A percentile compares a stretch with the other conserved stretches of the same genome.
Evolutionary conservation across 2,113 vertebrate genomes (phyloP).

Genomic region (Pseudopodoces humilis): DNA sequence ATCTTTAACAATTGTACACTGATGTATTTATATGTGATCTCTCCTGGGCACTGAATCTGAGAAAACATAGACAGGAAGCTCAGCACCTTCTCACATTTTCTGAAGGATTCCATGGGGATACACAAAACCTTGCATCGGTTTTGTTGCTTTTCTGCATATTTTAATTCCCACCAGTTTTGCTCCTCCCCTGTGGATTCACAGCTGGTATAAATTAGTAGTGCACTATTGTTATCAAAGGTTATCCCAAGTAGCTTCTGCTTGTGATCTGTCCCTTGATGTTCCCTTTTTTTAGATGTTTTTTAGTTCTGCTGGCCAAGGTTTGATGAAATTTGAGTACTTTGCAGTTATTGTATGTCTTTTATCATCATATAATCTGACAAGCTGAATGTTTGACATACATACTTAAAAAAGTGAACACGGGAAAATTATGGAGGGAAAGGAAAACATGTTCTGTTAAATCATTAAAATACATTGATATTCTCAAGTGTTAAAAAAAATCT

Average conservation of each 20-base stretch:
- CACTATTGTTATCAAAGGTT: conserved; percentile 19
- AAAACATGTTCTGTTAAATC: not conserved
- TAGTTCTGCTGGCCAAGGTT: not conserved
- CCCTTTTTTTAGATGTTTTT: conserved; percentile 16
- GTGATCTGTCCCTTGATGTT: not conserved
- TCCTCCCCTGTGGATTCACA: not conserved
- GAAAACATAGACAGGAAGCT: not conserved
- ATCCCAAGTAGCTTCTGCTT: conserved; percentile 11
- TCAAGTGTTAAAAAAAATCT: not conserved
- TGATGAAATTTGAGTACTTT: not conserved
- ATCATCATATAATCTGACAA: not conserved
- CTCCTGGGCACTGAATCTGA: not conserved
- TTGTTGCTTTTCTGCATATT: not conserved
- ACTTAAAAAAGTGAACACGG: not conserved
- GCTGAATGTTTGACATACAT: not conserved
- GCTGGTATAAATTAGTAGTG: conserved; percentile 13
- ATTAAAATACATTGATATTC: not conserved
- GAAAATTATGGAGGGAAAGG: not conserved
- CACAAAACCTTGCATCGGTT: not conserved
- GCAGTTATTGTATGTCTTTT: not conserved
- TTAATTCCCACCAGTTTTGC: conserved; percentile 7
- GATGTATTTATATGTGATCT: not conserved
- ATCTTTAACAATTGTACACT: not conserved
- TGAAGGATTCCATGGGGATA: not conserved
- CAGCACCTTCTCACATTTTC: not conserved